Base-by-base conservation (phyloP, 2,113 vertebrate genomes). In the Odocoileus hemionus region DNA sequence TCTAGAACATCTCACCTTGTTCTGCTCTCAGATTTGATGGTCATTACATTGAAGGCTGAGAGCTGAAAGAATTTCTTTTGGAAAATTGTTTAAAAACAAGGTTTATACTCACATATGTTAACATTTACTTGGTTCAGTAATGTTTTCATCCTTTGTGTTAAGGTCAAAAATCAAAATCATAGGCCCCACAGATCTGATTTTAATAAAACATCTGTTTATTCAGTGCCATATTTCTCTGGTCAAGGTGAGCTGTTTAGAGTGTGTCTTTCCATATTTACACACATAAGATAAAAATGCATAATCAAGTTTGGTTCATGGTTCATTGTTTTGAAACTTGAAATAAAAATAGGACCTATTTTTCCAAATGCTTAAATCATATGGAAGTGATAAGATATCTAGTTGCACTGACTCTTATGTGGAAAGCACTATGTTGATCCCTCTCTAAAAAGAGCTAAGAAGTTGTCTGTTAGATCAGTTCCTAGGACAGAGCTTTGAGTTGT, bases 71-170 rank as follows among this genome's bases (percentile, higher is more conserved):
- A 92, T 52, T 84, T 96, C 52, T 86, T 90, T 58, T 70, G n/a
- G 28, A 85, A 95, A 96, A 88, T 14, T 91, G n/a, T 43, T 91
- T 95, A 60, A 30, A 97, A 80, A 86, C 11, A 95, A 93, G 15
- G 43, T 78, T 95, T 95, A 87, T 89, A 60, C 3, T 90, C 52
- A 50, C 74, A 84, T 83, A 25, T 47, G 14, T 86, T 54, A 85
- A 43, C 52, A 30, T 91, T 90, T 92, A 17, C 21, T 86, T 45
- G 26, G 26, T 86, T 96, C 61, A 55, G n/a, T 76, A 76, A 96
- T 60, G 61, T 43, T 92, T 98, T 61, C 76, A 43, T 93, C 94
- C 74, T 97, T 96, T 82, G 14, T 86, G 70, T 85, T 93, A 93
- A 94, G 26, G 64, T 93, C 3, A 93, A 93, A 94, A 57, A 54